phyloP scores from a whole-genome alignment of 2,113 vertebrate genomes.

The Rhinolophus sinicus region DNA sequence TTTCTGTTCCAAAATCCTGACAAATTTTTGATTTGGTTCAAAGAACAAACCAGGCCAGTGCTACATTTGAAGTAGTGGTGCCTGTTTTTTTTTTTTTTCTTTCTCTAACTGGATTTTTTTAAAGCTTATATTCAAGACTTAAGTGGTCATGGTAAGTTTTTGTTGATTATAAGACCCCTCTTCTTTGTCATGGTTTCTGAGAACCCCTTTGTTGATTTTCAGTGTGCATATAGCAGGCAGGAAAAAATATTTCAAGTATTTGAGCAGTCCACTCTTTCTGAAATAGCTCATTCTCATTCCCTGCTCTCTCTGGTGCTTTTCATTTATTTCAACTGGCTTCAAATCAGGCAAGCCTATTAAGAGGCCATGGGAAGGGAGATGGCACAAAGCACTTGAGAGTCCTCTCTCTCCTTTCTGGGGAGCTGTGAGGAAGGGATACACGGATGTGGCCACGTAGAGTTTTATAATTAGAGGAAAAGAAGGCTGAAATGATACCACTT shows the following conservation, averaged over 20 bases:
- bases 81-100: not conserved
- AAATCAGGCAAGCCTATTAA: conserved; percentile 72
- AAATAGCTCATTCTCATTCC: conserved; percentile 69
- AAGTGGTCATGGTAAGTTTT: conserved; percentile 62
- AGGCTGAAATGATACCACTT: not conserved
- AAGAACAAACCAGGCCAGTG: conserved; percentile 35
- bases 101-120: conserved; percentile 50
- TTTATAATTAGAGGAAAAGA: conserved; percentile 29
- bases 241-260: conserved; percentile 76
- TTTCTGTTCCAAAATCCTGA: not conserved
- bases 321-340: conserved; percentile 47
- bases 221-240: conserved; percentile 43
- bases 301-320: conserved; percentile 67
- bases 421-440: not conserved
- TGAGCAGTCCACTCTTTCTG: conserved; percentile 64
- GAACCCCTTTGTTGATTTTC: conserved; percentile 78
- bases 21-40: conserved; percentile 1
- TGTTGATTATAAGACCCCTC: conserved; percentile 70
- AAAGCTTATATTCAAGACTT: conserved; percentile 56
- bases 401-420: not conserved
- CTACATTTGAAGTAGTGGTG: not conserved
- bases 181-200: conserved; percentile 74
- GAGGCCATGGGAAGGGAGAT: conserved; percentile 47
- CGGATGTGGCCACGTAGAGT: not conserved
- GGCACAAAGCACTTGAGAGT: not conserved